Base-by-base conservation (phyloP, 2,113 vertebrate species). In the Nerophis ophidion region DNA sequence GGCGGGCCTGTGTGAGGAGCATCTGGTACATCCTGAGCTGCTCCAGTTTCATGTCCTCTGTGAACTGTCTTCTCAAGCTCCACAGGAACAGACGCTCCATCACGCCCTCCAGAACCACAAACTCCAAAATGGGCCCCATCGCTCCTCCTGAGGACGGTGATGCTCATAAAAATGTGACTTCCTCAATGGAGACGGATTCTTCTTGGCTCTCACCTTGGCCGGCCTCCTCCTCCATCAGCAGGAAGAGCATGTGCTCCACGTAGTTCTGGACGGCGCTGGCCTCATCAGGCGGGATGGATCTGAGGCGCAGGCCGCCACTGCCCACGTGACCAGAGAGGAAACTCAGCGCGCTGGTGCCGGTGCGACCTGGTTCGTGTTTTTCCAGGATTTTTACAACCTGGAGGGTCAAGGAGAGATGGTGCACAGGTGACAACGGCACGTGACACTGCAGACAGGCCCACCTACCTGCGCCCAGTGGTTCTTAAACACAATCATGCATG, bases 181-280 rank as follows among this genome's bases (percentile, higher is more conserved):
- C 1, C 5, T 8, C 33, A 35, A 53, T 5, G 7, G 48, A 44
- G 36, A 17, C 1, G 1, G 11, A 19, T 57, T 19, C 1, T 47
- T 58, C 26, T 42, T 1, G 5, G 42, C 1, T 15, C 72, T 17
- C 47, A 35, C 91, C 92, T 85, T 90, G 90, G 3, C 91, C 93
- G 3, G 87, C 81, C 68, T 91, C 90, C n/a, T 98, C 97, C 74
- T 98, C 95, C 76, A 97, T 97, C 64, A 99, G 70, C 72, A 99
- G 84, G 69, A 97, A 96, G 9, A 98, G 88, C 95, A 99, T 98
- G 85, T 99, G 95, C 10, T 98, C 97, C 45, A 97, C 95, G 0
- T 99, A 98, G 83, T 99, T 99, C 89, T 97, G 95, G 49, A 99
- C 97, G 0, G 96, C 93, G 17, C 93, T 99, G 70, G 93, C 93